These are phyloP conservation scores for Eilema sororculum DNA, from an alignment of 2,888 invertebrate species.

Conservation along the genomic window DNA sequence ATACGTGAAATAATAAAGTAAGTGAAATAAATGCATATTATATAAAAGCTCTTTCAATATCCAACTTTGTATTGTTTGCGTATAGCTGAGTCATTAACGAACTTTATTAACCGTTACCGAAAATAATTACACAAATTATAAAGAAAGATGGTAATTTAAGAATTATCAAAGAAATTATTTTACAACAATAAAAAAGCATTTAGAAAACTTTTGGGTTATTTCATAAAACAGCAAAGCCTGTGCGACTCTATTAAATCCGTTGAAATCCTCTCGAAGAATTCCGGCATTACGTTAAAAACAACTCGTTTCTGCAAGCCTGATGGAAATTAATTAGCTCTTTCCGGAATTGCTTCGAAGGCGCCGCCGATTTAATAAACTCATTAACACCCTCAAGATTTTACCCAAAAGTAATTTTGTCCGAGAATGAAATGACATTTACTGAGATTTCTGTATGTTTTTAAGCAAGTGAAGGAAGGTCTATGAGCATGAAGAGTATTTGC, in stretches of 20 bases:
- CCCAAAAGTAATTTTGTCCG: constrained; percentile 41
- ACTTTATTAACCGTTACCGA: background rate
- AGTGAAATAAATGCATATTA: no score
- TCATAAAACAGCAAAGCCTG: constrained; percentile 26
- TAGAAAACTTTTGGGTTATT: constrained; percentile 27
- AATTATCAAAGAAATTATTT: constrained; percentile 25
- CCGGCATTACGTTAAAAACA: constrained; percentile 51
- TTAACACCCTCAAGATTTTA: constrained; percentile 53
- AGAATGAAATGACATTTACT: constrained; percentile 16
- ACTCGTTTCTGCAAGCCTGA: constrained; percentile 52
- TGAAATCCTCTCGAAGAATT: constrained; percentile 38
- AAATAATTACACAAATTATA: background rate
- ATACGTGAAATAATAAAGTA: no score
- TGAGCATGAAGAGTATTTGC: no score
- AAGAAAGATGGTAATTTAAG: constrained; percentile 4
- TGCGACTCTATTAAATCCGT: constrained; percentile 37
- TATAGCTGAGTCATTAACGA: background rate
- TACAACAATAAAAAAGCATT: constrained; percentile 31
- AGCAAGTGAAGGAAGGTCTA: no score
- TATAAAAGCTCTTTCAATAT: constrained; percentile 1
- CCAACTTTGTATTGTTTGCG: background rate
- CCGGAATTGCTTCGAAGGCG: constrained; percentile 53
- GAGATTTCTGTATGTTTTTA: background rate
- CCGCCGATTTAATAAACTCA: constrained; percentile 65
- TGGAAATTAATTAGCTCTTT: constrained; percentile 69